phyloP scores from a whole-genome alignment of 2,888 invertebrate species.

The Rapana venosa region DNA sequence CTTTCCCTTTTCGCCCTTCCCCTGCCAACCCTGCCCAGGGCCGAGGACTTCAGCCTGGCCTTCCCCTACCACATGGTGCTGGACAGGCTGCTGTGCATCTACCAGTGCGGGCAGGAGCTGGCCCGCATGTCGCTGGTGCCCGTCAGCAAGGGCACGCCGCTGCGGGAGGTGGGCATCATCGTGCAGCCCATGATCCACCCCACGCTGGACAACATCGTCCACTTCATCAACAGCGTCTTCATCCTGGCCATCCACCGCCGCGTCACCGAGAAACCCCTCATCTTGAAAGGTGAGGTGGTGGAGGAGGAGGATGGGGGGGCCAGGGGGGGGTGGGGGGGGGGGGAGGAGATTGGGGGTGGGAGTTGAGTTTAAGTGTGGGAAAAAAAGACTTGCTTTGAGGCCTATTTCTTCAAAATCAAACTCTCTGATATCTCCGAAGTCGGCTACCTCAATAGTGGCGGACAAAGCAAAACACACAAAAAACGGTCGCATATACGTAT shows the following conservation, averaged over 20 bases:
- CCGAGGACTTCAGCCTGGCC: slow-evolving; percentile 67
- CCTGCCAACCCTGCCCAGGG: slow-evolving; percentile 35
- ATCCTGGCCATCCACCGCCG: slow-evolving; percentile 56
- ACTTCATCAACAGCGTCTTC: slow-evolving; percentile 73
- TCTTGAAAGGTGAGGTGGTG: slow-evolving; percentile 35
- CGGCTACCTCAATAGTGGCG: too few species aligned
- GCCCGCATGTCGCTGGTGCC: not conserved
- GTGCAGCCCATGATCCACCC: slow-evolving; percentile 68
- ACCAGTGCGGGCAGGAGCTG: slow-evolving; percentile 1
- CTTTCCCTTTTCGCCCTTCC: not conserved
- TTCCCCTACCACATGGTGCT: slow-evolving; percentile 75
- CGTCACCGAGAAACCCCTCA: not conserved
- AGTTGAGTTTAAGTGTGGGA: not conserved
- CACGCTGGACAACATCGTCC: slow-evolving; percentile 62
- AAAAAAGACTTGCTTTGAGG: too few species aligned
- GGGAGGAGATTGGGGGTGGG: not conserved
- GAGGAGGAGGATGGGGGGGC: not conserved
- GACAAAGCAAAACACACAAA: too few species aligned
- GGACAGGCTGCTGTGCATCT: slow-evolving; percentile 57
- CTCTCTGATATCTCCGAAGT: too few species aligned
- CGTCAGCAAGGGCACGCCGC: not conserved
- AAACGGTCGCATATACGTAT: too few species aligned
- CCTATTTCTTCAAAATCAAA: too few species aligned
- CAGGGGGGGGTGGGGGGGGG: too few species aligned
- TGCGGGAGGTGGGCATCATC: slow-evolving; percentile 58